Conservation (phyloP, 2,888 invertebrate species). For the Diabrotica balteata region DNA sequence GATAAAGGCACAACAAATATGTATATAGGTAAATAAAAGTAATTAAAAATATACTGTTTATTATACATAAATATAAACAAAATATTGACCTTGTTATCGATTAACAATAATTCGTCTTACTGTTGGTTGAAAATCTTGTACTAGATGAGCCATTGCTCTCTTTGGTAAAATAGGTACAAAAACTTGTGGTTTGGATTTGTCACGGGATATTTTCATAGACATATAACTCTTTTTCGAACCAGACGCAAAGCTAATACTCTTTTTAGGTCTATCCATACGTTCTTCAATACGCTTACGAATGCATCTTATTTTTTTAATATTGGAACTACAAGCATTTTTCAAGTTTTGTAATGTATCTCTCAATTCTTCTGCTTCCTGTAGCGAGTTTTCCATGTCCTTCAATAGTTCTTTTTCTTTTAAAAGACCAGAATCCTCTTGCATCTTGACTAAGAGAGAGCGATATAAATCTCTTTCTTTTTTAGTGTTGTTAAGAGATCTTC, state of each 20-base stretch:
- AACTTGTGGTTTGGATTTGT: not conserved
- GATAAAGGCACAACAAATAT: no score
- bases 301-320: conserved; percentile 37
- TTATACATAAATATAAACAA: no score
- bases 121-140: conserved; percentile 6
- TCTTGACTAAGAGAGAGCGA: conserved; percentile 56
- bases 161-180: not conserved
- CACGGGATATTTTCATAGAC: not conserved
- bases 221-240: not conserved
- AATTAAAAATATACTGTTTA: no score
- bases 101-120: conserved; percentile 21
- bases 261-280: conserved; percentile 1
- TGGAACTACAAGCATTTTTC: conserved; percentile 39
- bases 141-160: not conserved
- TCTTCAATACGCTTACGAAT: conserved; percentile 28
- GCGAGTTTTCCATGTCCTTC: conserved; percentile 60
- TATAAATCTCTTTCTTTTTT: conserved; percentile 59
- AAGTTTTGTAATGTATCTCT: conserved; percentile 39
- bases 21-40: no score
- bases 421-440: conserved; percentile 62
- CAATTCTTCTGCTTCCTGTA: conserved; percentile 52
- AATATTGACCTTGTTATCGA: not conserved
- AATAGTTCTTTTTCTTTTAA: conserved; percentile 62
- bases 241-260: not conserved
- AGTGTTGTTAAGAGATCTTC: conserved; percentile 56